These are phyloP conservation scores for Solen grandis DNA, from an alignment of 1,140 invertebrate genomes.

Conservation along the genomic window DNA sequence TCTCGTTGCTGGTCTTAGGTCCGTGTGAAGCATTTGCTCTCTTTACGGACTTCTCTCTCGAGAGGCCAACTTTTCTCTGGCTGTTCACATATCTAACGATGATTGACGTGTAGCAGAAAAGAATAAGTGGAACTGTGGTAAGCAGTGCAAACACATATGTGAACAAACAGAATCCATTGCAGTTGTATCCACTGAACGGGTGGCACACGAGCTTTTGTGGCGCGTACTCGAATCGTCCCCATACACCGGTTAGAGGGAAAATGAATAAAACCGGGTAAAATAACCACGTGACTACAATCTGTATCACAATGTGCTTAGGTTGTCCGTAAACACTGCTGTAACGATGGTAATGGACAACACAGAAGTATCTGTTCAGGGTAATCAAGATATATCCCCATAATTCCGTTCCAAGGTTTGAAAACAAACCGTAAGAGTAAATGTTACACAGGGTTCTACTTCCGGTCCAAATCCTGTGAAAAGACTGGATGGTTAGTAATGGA, in stretches of 20 bases:
- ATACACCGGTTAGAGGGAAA: slow-evolving; percentile 18
- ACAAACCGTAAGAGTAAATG: slow-evolving; percentile 23
- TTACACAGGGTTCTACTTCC: slow-evolving; percentile 1
- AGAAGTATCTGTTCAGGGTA: slow-evolving; percentile 39
- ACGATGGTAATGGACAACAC: slow-evolving; percentile 16
- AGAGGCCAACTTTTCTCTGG: slow-evolving; percentile 12
- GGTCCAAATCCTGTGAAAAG: slow-evolving; percentile 36
- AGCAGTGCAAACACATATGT: slow-evolving; percentile 21
- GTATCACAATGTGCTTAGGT: background rate
- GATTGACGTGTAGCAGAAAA: slow-evolving; percentile 35
- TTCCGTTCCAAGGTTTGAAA: slow-evolving; percentile 41
- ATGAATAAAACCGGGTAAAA: slow-evolving; percentile 46
- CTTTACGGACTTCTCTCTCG: background rate
- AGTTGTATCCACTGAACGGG: slow-evolving; percentile 37
- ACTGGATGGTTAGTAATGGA: slow-evolving; percentile 21
- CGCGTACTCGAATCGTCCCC: slow-evolving; percentile 36
- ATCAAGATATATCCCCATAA: slow-evolving; percentile 46
- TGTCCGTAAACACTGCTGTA: slow-evolving; percentile 17
- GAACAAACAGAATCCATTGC: slow-evolving; percentile 49
- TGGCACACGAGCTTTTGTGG: slow-evolving; percentile 47
- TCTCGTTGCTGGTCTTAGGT: slow-evolving; percentile 22
- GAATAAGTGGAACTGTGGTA: slow-evolving; percentile 30
- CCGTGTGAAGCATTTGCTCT: background rate
- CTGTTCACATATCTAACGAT: slow-evolving; percentile 39
- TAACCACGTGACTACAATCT: slow-evolving; percentile 28